Evolutionary conservation across 2,113 vertebrate genomes (phyloP).

Genomic region (Cinclus cinclus): DNA sequence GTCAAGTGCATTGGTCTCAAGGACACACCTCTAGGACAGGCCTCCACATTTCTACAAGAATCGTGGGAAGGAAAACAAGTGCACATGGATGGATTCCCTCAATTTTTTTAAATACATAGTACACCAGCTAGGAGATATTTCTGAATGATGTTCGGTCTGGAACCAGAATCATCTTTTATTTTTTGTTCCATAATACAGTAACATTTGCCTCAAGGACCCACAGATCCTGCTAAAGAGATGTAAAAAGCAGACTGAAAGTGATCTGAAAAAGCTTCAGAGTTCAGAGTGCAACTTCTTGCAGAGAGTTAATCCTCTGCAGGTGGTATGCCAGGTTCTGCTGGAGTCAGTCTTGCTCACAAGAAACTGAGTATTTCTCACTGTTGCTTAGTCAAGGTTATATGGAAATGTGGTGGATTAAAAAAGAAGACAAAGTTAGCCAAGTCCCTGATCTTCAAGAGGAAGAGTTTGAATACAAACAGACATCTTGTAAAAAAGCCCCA

Average conservation of each 20-base stretch:
- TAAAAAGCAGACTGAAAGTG: not conserved
- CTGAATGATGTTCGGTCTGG: not conserved
- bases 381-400: not conserved
- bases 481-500: not conserved
- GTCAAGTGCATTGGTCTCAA: not conserved
- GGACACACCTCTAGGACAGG: not conserved
- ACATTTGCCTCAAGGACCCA: not conserved
- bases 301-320: not conserved
- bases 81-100: not conserved
- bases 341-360: rapidly evolving
- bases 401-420: not conserved
- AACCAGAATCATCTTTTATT: not conserved
- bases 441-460: not conserved
- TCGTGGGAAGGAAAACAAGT: not conserved
- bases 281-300: not conserved
- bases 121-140: not conserved
- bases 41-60: not conserved
- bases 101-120: not conserved
- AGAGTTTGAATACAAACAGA: not conserved
- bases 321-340: not conserved
- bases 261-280: not conserved
- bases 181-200: not conserved
- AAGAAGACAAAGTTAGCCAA: not conserved
- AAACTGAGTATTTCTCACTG: not conserved
- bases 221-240: not conserved